Percentiles rank a stretch among this genome's conserved stretches.
Conservation (phyloP, 2,888 invertebrate genomes). For the Drosophila percnosoma region DNA sequence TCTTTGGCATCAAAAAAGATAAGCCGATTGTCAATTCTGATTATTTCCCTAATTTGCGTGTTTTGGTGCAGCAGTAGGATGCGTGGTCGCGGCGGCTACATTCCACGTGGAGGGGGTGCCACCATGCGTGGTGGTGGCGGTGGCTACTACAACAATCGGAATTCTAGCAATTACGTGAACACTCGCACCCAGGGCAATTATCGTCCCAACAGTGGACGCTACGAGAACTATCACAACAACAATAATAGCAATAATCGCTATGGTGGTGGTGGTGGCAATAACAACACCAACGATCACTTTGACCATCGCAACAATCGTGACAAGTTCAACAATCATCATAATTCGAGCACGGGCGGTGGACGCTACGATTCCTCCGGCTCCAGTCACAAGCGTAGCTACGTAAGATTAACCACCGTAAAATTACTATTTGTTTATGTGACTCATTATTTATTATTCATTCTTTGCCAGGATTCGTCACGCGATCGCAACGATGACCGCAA, state of each 20-base stretch:
- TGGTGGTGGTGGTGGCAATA: constrained; percentile 56
- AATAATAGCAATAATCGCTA: constrained; percentile 76
- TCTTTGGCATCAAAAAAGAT: constrained; percentile 1
- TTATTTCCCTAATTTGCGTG: neutral
- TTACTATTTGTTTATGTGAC: neutral
- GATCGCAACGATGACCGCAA: constrained; percentile 84
- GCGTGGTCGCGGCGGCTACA: constrained; percentile 78
- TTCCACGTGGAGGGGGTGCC: constrained; percentile 8
- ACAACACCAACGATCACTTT: constrained; percentile 60
- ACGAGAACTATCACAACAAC: constrained; percentile 72
- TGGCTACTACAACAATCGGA: constrained; percentile 74
- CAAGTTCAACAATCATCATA: constrained; percentile 69
- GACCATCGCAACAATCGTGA: constrained; percentile 74
- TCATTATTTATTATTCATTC: constrained; percentile 7
- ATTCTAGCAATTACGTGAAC: constrained; percentile 77
- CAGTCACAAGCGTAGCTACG: constrained; percentile 83
- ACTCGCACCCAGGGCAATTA: constrained; percentile 82
- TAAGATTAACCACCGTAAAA: constrained; percentile 52
- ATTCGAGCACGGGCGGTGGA: constrained; percentile 66
- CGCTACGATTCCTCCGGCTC: constrained; percentile 79
- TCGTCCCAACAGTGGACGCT: constrained; percentile 76
- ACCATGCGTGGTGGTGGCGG: constrained; percentile 66
- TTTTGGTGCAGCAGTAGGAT: constrained; percentile 51
- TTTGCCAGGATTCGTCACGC: constrained; percentile 79
- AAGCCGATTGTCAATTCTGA: neutral